Evolutionary conservation across 2,888 invertebrate genomes (phyloP).

Genomic region (Andrena fulva): DNA sequence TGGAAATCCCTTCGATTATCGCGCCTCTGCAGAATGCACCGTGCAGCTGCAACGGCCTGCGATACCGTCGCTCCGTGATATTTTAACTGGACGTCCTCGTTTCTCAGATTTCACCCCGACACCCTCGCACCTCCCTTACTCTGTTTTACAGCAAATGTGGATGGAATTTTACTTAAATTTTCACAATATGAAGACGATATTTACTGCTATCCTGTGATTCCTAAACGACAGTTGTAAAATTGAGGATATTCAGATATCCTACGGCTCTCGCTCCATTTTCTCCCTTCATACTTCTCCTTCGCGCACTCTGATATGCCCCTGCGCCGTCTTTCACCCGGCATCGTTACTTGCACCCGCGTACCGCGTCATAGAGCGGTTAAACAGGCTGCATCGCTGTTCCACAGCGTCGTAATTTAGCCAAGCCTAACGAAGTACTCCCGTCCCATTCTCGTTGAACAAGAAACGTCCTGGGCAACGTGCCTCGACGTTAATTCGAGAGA

Average conservation of each 20-base stretch:
- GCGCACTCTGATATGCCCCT: too few relatives aligned
- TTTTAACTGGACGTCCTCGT: not conserved
- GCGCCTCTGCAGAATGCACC: conserved; percentile 18
- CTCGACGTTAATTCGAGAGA: conserved; percentile 41
- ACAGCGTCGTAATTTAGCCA: conserved; percentile 57
- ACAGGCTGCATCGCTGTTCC: conserved; percentile 33
- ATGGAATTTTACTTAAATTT: too few relatives aligned
- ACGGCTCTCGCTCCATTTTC: too few relatives aligned
- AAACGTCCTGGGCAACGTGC: conserved; percentile 44
- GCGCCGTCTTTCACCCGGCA: not conserved
- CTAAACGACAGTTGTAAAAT: too few relatives aligned
- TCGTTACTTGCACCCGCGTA: conserved; percentile 10
- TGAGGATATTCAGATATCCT: too few relatives aligned
- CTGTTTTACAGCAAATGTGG: too few relatives aligned
- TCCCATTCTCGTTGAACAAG: conserved; percentile 30
- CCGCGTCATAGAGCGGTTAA: conserved; percentile 50
- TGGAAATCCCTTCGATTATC: conserved; percentile 43
- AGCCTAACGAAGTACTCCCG: conserved; percentile 53
- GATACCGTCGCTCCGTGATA: not conserved
- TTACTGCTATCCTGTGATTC: too few relatives aligned
- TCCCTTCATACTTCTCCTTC: too few relatives aligned
- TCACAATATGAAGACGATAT: too few relatives aligned
- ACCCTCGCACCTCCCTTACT: too few relatives aligned
- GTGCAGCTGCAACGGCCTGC: conserved; percentile 7
- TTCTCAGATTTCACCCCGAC: not conserved